These are phyloP conservation scores for Ramphastos sulfuratus DNA, from an alignment of 2,113 vertebrate genomes.

Conservation along the genomic window DNA sequence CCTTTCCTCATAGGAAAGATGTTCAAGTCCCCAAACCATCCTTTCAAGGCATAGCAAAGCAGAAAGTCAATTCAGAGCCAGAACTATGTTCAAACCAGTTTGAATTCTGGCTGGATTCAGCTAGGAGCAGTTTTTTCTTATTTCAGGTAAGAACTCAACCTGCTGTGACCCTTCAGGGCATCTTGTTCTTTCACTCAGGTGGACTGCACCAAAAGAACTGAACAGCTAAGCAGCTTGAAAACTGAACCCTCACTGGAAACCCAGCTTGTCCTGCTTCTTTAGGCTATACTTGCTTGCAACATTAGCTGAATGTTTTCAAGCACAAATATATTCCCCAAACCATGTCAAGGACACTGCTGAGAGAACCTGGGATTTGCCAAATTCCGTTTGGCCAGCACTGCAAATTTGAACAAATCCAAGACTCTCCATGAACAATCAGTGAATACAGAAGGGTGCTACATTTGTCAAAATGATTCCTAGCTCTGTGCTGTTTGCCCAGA, in stretches of 20 bases:
- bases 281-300: not conserved
- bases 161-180: not conserved
- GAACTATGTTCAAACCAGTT: not conserved
- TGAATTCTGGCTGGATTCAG: not conserved
- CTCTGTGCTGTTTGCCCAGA: not conserved
- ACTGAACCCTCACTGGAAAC: not conserved
- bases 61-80: not conserved
- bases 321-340: not conserved
- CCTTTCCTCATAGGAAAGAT: too few relatives aligned
- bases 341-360: conserved; percentile 6
- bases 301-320: not conserved
- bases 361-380: not conserved
- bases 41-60: not conserved
- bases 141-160: not conserved
- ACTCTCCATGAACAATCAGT: conserved; percentile 21
- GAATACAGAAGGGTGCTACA: conserved; percentile 17
- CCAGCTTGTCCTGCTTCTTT: not conserved
- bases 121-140: not conserved
- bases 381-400: conserved; percentile 22
- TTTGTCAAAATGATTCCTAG: conserved; percentile 34
- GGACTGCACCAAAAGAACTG: not conserved
- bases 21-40: too few relatives aligned
- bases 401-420: not conserved
- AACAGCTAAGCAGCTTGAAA: not conserved
- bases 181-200: not conserved